Evolutionary conservation across 35 echinoderm and acorn worm genomes (phyloP).

Genomic region (Ophiothrix spiculata): DNA sequence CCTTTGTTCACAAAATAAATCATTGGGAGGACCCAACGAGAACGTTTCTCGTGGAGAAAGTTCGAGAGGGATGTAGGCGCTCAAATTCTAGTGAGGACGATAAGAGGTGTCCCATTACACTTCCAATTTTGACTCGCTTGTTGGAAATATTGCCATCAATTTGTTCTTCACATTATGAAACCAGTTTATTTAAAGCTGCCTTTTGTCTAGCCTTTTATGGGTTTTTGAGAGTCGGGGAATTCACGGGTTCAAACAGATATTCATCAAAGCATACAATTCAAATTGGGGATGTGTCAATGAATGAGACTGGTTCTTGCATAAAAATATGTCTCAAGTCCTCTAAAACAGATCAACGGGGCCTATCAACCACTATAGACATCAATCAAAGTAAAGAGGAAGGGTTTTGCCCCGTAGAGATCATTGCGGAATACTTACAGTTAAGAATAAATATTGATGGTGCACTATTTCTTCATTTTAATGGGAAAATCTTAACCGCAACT

Average conservation of each 20-base stretch:
- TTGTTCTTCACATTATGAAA: neutral
- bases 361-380: neutral
- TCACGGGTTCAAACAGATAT: neutral
- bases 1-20: constrained; percentile 8
- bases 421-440: neutral
- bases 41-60: neutral
- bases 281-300: neutral
- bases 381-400: too few relatives aligned
- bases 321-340: neutral
- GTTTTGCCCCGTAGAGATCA: neutral
- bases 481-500: neutral
- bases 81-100: neutral
- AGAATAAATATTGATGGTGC: neutral
- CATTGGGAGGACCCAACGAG: neutral
- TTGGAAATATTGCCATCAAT: neutral
- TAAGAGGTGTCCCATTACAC: neutral
- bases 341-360: neutral
- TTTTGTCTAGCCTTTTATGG: neutral
- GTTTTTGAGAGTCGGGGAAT: constrained; percentile 2
- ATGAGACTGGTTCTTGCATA: neutral
- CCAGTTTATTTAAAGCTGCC: neutral
- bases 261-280: neutral
- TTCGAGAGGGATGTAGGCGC: neutral
- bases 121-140: neutral
- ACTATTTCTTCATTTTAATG: neutral